Base-by-base conservation (phyloP, 2,888 invertebrate genomes). In the Elgonia sp. region DNA sequence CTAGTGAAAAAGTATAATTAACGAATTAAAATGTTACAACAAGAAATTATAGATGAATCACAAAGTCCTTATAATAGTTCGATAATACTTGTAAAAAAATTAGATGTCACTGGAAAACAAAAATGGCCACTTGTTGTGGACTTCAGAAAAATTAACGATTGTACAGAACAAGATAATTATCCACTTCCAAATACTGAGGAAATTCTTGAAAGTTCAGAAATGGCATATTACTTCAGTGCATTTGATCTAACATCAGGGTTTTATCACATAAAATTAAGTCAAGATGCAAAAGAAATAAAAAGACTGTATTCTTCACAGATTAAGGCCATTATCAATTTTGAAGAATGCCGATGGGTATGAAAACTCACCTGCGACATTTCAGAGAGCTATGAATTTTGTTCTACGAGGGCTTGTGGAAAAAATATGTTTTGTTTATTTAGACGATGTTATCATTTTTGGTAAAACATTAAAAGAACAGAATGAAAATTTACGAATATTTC, bases 271-370 rank as follows among this genome's bases (percentile, higher is more conserved):
- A 29, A n/a, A 14, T 12, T 62, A 4, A 62, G 37, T 37, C 21
- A n/a, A 37, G n/a, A 53, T 2, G 50, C 50, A 16, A 70, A 37
- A n/a, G 39, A n/a, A n/a, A n/a, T n/a, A n/a, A 50, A 4, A 70
- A 70, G n/a, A 70, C 70, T 9, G 70, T 53, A 50, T 70, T 70
- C 37, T 70, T 53, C 37, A 70, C 53, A n/a, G 10, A 10, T 37
- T 0, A 53, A 29, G 70, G 70, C 4, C 70, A 70, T 18, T 70
- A 53, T 12, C 50, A 70, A 53, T 70, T 70, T 12, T 6, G 20
- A 39, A 1, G 53, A n/a, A 37, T 70, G 55, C 53, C 70, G 9
- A 53, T 70, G 53, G 70, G 70, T 8, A 10, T 70, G n/a, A 70
- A 16, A 69, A 69, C 16, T 7, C 16, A 14, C 69, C 69, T 4